These are phyloP conservation scores for Phyllostomus discolor DNA, from an alignment of 2,113 vertebrate species.

Conservation along the genomic window DNA sequence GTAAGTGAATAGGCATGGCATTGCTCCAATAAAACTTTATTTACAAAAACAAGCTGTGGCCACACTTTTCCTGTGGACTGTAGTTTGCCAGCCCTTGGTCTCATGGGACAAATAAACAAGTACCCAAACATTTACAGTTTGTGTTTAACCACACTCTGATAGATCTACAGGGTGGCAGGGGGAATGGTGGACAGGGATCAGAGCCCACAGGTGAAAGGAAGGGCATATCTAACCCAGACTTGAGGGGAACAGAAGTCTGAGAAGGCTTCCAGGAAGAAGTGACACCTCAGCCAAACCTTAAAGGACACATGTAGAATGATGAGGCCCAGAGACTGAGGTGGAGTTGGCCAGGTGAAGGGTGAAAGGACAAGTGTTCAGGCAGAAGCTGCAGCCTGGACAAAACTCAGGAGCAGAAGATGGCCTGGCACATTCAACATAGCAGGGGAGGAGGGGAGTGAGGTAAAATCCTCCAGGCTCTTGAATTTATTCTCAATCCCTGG, in stretches of 20 bases:
- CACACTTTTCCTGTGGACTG: background rate
- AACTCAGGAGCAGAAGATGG: background rate
- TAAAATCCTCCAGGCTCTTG: background rate
- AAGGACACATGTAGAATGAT: background rate
- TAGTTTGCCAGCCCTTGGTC: background rate
- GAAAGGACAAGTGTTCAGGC: background rate
- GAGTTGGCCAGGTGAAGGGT: background rate
- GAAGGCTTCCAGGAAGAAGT: background rate
- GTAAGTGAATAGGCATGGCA: background rate
- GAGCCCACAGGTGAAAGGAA: background rate
- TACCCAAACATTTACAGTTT: background rate
- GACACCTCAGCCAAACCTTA: background rate
- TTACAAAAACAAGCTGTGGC: background rate
- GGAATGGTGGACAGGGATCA: background rate
- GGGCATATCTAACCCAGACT: background rate
- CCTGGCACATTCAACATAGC: background rate
- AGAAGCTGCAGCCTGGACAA: background rate
- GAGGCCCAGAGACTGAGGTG: background rate
- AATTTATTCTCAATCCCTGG: background rate
- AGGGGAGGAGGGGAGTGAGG: background rate
- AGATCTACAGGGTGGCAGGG: background rate
- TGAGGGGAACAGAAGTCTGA: background rate
- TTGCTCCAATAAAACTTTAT: slow-evolving; percentile 23
- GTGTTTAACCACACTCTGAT: background rate
- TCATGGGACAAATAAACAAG: background rate